A percentile compares a stretch with the other conserved stretches of the same genome.
Conservation (phyloP, 2,797 vertebrate species). For the Coluber constrictor region DNA sequence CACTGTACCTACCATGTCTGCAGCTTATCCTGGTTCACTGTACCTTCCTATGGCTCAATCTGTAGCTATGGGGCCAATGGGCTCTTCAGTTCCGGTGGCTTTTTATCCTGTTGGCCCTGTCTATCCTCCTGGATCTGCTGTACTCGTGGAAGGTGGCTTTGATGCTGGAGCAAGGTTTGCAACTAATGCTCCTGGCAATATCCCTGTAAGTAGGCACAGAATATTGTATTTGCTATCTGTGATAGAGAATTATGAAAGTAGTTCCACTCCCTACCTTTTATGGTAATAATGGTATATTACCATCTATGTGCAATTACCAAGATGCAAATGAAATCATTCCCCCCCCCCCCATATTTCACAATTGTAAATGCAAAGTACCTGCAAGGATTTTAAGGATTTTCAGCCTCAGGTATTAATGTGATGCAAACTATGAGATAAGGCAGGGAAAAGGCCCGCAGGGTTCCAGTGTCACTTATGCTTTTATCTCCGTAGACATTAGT, state of each 20-base stretch:
- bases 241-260: neutral
- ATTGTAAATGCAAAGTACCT: neutral
- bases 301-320: neutral
- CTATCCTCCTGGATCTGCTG: constrained; percentile 85
- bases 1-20: constrained; percentile 88
- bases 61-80: constrained; percentile 81
- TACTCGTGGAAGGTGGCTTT: constrained; percentile 87
- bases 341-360: neutral
- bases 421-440: neutral
- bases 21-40: constrained; percentile 86
- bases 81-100: constrained; percentile 89
- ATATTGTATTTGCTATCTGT: fast-evolving
- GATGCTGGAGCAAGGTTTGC: constrained; percentile 91
- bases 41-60: constrained; percentile 88
- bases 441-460: neutral
- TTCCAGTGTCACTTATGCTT: neutral
- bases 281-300: neutral
- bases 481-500: neutral
- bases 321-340: neutral
- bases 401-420: neutral
- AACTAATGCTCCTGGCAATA: constrained; percentile 75
- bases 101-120: constrained; percentile 90
- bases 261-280: neutral
- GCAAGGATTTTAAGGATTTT: neutral
- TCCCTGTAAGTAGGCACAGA: constrained; percentile 82